Conservation (phyloP, 2,113 vertebrate species). For the Pelmatolapia mariae region DNA sequence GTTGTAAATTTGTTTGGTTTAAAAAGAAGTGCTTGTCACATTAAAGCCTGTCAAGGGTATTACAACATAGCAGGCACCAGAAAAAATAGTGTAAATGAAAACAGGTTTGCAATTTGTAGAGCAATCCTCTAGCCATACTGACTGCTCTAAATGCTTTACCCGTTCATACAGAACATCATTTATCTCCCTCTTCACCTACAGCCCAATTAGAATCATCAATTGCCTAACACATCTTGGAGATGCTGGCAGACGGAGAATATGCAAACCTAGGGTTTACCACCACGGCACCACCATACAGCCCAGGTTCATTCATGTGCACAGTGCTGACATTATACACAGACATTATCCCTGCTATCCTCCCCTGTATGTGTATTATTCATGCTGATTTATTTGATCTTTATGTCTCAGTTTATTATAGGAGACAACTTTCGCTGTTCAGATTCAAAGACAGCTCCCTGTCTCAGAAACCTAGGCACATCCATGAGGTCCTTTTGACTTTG, state of each 20-base stretch:
- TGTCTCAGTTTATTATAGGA: background rate
- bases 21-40: background rate
- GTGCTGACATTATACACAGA: background rate
- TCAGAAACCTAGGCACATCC: background rate
- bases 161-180: background rate
- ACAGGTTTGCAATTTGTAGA: background rate
- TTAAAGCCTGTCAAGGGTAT: background rate
- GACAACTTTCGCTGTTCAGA: fast-evolving
- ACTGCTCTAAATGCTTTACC: background rate
- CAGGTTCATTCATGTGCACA: background rate
- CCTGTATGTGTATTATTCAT: background rate
- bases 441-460: background rate
- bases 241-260: background rate
- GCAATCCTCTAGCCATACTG: background rate
- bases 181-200: background rate
- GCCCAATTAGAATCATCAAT: background rate
- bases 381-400: background rate
- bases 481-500: background rate
- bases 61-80: background rate
- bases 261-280: background rate
- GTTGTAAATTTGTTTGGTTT: background rate
- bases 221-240: background rate
- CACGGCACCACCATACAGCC: background rate
- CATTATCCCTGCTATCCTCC: background rate
- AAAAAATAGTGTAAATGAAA: background rate